Evolutionary conservation across 1,140 invertebrate species (phyloP), one percentile per base, ranked within the genome.

Genomic region (Tribolium castaneum): DNA sequence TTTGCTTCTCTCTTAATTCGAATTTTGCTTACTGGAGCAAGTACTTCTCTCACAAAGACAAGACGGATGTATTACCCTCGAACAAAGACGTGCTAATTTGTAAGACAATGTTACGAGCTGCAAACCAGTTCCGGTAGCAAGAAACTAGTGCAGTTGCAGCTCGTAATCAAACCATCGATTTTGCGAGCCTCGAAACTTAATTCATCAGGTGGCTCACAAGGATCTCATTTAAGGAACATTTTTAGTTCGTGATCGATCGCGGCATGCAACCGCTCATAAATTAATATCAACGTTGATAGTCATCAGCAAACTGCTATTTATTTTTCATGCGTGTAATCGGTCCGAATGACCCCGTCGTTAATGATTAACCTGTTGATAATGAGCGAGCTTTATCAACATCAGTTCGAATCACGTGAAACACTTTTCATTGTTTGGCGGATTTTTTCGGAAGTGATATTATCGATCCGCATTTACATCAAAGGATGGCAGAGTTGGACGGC

Each of bases 281-380:
- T 35, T 22, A 66, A 66, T 66, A 66, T 66, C 59, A 14, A 35
- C 10, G 4, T 35, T 66, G 59, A 66, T 66, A 66, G 12, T 5
- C 9, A 66, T 66, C 59, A 35, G 59, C 16, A 13, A 35, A 66
- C n/a, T 10, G 30, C 16, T n/a, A 25, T 66, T 16, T 35, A 66
- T 66, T 39, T 66, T 66, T 66, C 59, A 66, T 66, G 59, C 30
- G 30, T 66, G 30, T 66, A 66, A 66, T 66, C 12, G 59, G 4
- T 66, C 59, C 4, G 30, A 66, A 25, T 66, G 30, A 35, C 59
- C 59, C 30, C 25, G 59, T 35, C 59, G 25, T 25, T 66, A 34
- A 66, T 66, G 59, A 66, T 66, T 66, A 66, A 66, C 59, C 59
- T 66, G 59, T 66, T 66, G 59, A 66, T 66, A 66, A 66, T 66